A percentile compares a stretch with the other conserved stretches of the same genome.
phyloP scores from a whole-genome alignment of 2,797 vertebrate species.

The Alauda arvensis region DNA sequence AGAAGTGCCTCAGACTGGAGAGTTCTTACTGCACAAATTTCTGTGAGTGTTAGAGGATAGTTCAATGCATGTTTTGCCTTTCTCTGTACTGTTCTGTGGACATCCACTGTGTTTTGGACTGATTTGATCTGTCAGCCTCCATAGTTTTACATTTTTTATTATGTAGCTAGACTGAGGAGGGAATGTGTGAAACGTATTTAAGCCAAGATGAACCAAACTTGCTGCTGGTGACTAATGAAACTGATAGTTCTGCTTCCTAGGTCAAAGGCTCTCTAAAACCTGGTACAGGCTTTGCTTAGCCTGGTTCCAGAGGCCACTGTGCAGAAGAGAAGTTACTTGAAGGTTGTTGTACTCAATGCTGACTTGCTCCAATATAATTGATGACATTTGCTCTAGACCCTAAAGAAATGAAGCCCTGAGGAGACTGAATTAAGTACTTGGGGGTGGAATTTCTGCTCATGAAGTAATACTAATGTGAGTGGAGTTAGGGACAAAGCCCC shows the following conservation, averaged over 20 bases:
- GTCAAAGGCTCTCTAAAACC: neutral
- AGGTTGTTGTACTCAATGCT: neutral
- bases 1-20: neutral
- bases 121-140: neutral
- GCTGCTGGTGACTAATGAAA: neutral
- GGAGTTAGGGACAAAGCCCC: neutral
- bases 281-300: neutral
- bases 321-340: neutral
- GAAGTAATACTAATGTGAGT: neutral
- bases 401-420: neutral
- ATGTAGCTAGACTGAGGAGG: neutral
- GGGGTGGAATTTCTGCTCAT: neutral
- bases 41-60: neutral
- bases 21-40: neutral
- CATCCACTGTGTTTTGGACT: neutral
- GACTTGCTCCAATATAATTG: fast-evolving
- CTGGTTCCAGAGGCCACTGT: neutral
- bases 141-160: neutral
- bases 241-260: neutral
- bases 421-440: neutral
- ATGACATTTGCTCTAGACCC: neutral
- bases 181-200: neutral
- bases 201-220: neutral
- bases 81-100: neutral
- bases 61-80: neutral